phyloP scores from a whole-genome alignment of 2,113 vertebrate species.

The Ceyx melanurus region DNA sequence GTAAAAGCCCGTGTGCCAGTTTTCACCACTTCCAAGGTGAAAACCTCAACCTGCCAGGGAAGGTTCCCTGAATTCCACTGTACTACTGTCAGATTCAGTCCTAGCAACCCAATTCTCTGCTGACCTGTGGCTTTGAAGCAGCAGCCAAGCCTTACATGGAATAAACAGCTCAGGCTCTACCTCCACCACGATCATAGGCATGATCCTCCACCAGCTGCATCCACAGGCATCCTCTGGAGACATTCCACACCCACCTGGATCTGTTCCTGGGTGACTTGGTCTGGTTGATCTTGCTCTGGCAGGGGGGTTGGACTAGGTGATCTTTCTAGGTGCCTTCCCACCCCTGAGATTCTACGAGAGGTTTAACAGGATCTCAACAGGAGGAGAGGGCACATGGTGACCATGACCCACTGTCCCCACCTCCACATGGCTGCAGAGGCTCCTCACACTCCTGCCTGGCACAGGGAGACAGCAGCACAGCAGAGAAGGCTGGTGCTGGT shows the following conservation, averaged over 20 bases:
- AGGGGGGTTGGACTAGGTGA: too few relatives aligned
- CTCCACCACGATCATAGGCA: neutral
- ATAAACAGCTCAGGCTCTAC: neutral
- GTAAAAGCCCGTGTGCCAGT: neutral
- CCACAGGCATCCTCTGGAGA: too few relatives aligned
- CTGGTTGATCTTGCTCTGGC: too few relatives aligned
- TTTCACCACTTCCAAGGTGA: neutral
- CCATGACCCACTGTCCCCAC: neutral
- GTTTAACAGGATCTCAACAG: neutral
- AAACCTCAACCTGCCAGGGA: neutral
- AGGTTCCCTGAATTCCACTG: neutral
- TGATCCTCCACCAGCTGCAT: too few relatives aligned
- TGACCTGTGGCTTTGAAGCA: neutral
- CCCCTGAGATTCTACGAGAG: neutral
- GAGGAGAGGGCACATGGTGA: neutral
- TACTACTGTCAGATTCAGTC: neutral
- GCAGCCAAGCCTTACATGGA: neutral
- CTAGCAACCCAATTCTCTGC: slow-evolving; percentile 20
- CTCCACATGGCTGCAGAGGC: slow-evolving; percentile 24
- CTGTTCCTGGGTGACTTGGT: too few relatives aligned
- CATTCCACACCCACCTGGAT: too few relatives aligned
- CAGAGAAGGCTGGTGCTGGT: neutral
- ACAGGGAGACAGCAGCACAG: neutral
- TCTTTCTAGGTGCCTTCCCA: too few relatives aligned
- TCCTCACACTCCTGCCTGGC: neutral